A percentile compares a stretch with the other conserved stretches of the same genome.
phyloP scores from a whole-genome alignment of 2,797 vertebrate genomes.

The Echeneis naucrates region DNA sequence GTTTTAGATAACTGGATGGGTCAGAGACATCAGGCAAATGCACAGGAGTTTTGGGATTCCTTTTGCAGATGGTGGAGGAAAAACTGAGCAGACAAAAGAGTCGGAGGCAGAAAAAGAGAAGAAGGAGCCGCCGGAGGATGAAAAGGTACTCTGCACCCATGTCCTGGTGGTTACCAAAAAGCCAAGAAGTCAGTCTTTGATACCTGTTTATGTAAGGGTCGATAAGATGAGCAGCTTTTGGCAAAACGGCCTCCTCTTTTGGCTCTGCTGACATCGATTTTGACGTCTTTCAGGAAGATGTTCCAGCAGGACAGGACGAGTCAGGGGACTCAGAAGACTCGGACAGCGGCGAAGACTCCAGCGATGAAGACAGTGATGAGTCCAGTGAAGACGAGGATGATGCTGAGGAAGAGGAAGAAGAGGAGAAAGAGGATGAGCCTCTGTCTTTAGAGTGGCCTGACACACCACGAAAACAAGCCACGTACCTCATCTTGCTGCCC shows the following conservation, averaged over 20 bases:
- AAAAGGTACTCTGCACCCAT: conserved; percentile 73
- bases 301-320: conserved; percentile 58
- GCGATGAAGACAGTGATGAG: conserved; percentile 69
- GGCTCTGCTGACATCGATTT: not conserved
- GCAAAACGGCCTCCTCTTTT: conserved; percentile 1
- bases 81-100: conserved; percentile 70
- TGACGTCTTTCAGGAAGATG: conserved; percentile 62
- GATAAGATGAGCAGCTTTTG: conserved; percentile 17
- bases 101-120: conserved; percentile 52
- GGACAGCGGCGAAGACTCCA: conserved; percentile 63
- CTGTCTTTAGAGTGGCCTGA: conserved; percentile 94
- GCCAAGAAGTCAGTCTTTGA: conserved; percentile 75
- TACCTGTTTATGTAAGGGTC: conserved; percentile 71
- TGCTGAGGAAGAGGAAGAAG: conserved; percentile 58
- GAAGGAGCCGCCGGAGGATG: conserved; percentile 65
- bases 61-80: conserved; percentile 67
- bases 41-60: conserved; percentile 15
- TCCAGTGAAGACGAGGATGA: conserved; percentile 78
- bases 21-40: conserved; percentile 2
- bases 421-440: conserved; percentile 86
- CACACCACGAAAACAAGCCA: conserved; percentile 88
- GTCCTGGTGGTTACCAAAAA: conserved; percentile 62
- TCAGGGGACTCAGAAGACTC: conserved; percentile 73
- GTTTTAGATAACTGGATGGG: conserved; percentile 12
- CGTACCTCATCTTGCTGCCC: conserved; percentile 93